These are phyloP conservation scores for Orchestes rusci DNA, from an alignment of 2,888 invertebrate genomes.

Conservation along the genomic window DNA sequence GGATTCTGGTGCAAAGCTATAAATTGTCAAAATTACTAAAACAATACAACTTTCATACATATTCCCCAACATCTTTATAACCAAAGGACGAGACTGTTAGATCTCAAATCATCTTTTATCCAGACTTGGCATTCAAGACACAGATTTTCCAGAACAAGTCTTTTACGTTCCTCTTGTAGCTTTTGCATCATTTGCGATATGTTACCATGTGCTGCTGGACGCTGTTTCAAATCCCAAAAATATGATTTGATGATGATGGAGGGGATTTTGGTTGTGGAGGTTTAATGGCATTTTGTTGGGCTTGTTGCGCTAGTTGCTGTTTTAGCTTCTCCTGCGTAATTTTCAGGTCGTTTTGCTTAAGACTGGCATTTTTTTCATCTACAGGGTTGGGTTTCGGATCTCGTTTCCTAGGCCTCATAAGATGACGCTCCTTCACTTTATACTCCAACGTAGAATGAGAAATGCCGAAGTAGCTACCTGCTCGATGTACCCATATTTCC, in stretches of 20 bases:
- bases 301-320: conserved; percentile 31
- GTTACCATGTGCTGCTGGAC: conserved; percentile 53
- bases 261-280: conserved; percentile 49
- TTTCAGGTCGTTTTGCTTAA: conserved; percentile 41
- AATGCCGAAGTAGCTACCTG: conserved; percentile 96
- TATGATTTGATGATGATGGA: conserved; percentile 59
- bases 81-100: no score
- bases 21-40: no score
- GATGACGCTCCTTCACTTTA: conserved; percentile 90
- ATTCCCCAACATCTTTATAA: no score
- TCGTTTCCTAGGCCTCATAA: conserved; percentile 83
- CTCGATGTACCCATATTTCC: conserved; percentile 98
- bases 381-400: conserved; percentile 69
- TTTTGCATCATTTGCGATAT: conserved; percentile 77
- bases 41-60: no score
- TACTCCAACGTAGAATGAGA: conserved; percentile 99
- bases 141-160: no score
- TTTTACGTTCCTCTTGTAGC: conserved; percentile 62
- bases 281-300: conserved; percentile 39
- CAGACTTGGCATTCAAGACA: no score
- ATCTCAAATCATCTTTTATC: no score
- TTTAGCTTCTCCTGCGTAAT: conserved; percentile 43
- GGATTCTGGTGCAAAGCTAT: no score
- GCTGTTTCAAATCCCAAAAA: conserved; percentile 51
- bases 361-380: conserved; percentile 48